phyloP scores from a whole-genome alignment of 2,888 invertebrate species.

The Eupithecia dodoneata region DNA sequence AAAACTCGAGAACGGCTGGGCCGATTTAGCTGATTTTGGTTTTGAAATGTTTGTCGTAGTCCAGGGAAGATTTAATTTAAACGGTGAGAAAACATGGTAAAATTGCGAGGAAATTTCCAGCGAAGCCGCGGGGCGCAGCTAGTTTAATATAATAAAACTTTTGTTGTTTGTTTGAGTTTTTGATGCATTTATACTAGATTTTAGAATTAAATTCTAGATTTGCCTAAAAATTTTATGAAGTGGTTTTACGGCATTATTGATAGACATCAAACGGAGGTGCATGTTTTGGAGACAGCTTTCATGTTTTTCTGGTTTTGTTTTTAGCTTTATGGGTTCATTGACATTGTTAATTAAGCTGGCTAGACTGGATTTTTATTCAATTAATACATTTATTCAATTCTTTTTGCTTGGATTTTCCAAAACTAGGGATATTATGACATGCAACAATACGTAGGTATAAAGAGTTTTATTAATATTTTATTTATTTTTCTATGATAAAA shows the following conservation, averaged over 20 bases:
- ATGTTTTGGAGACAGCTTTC: constrained; percentile 26
- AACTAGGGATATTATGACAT: neutral
- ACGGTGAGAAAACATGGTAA: no score
- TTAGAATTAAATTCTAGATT: neutral
- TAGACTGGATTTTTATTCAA: constrained; percentile 21
- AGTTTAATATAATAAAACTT: no score
- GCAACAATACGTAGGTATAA: neutral
- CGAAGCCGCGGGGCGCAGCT: no score
- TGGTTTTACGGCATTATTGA: neutral
- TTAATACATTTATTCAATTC: neutral
- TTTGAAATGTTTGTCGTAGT: no score
- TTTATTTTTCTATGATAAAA: no score
- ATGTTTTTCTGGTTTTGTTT: constrained; percentile 39
- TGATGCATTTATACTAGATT: neutral
- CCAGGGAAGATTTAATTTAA: no score
- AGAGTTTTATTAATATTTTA: no score
- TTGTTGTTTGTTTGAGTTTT: no score
- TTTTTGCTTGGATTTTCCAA: neutral
- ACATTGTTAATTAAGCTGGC: constrained; percentile 37
- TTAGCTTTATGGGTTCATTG: constrained; percentile 29
- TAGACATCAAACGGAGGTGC: constrained; percentile 15
- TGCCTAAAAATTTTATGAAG: neutral
- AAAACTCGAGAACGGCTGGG: no score
- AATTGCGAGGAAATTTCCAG: no score
- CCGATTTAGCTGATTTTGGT: no score